Evolutionary conservation across 2,113 vertebrate genomes (phyloP).

Genomic region (Callospermophilus lateralis): DNA sequence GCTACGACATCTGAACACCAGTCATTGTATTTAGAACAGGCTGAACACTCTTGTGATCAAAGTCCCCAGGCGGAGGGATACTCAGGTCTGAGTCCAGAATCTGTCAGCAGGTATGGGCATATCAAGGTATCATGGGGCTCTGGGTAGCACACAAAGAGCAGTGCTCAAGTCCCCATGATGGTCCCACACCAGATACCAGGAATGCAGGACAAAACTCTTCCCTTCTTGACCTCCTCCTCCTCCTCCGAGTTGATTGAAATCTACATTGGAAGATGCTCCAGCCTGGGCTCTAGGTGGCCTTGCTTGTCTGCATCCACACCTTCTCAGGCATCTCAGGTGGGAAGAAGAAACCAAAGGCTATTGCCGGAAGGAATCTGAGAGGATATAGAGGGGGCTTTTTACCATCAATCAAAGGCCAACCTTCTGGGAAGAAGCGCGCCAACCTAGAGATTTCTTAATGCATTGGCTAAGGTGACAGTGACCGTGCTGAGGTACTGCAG

Average conservation of each 20-base stretch:
- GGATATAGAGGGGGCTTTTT: not conserved
- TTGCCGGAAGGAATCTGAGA: not conserved
- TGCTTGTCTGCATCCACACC: rapidly evolving
- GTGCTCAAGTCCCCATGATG: rapidly evolving
- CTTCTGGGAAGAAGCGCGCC: not conserved
- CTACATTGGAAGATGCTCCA: not conserved
- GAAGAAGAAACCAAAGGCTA: not conserved
- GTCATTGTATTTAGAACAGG: not conserved
- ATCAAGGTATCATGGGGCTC: rapidly evolving
- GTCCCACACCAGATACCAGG: rapidly evolving
- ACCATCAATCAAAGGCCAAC: not conserved
- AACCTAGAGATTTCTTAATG: not conserved
- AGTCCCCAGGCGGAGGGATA: not conserved
- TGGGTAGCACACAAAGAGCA: not conserved
- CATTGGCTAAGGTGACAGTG: not conserved
- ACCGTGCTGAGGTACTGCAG: not conserved
- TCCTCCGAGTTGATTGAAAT: not conserved
- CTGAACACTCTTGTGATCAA: not conserved
- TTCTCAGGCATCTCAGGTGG: not conserved
- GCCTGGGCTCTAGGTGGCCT: not conserved
- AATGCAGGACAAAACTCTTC: not conserved
- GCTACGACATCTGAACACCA: not conserved
- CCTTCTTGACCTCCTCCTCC: not conserved
- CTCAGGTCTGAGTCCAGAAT: not conserved
- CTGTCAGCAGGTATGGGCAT: not conserved